Evolutionary conservation across 2,888 invertebrate species (phyloP).

Genomic region (Acanthosepion esculentum): DNA sequence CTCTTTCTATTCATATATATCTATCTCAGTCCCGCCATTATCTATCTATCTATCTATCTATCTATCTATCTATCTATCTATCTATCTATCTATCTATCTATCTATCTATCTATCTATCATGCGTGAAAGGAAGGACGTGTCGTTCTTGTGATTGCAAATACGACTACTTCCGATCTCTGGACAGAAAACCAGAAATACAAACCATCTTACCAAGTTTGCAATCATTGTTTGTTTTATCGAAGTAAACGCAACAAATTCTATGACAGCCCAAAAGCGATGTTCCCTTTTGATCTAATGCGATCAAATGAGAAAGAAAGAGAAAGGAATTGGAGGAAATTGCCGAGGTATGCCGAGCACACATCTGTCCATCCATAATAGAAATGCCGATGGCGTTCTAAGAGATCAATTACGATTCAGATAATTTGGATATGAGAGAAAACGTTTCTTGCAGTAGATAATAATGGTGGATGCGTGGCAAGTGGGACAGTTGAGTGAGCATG

Average conservation of each 20-base stretch:
- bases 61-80: neutral
- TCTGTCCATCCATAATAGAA: neutral
- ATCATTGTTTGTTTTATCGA: neutral
- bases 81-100: neutral
- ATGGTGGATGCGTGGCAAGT: neutral
- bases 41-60: neutral
- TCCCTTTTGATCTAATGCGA: neutral
- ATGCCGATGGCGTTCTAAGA: neutral
- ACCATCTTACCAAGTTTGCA: neutral
- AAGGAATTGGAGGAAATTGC: neutral
- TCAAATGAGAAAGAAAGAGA: neutral
- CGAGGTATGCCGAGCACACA: neutral
- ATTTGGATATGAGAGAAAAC: neutral
- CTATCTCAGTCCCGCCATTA: no score
- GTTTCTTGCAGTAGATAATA: neutral
- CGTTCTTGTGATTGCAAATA: neutral
- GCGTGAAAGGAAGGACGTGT: neutral
- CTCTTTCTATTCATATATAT: no score
- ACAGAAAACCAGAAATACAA: neutral
- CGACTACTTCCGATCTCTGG: neutral
- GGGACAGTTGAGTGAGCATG: neutral
- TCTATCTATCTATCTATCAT: neutral
- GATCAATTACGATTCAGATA: neutral
- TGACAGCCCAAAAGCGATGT: neutral
- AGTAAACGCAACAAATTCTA: neutral